Base-by-base conservation (phyloP, 2,797 vertebrate species). In the Okamejei kenojei region DNA sequence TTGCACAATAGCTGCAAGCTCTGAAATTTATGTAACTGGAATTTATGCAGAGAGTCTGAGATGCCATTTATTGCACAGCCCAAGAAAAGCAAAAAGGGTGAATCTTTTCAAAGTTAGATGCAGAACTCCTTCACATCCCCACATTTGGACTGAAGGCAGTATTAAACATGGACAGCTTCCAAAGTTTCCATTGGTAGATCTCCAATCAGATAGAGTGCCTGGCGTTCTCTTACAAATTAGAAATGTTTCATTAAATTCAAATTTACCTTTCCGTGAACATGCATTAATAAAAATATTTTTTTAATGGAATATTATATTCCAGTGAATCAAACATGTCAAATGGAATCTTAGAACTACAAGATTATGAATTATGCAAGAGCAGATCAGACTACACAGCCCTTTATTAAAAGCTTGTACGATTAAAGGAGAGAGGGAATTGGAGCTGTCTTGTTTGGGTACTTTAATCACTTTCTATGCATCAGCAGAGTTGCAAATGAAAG, bases 321-420 rank as follows among this genome's bases (percentile, higher is more conserved):
- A 92, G 13, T 92, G 90, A 92, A 76, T 92, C 71, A 92, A 92
- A 92, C 71, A 35, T 92, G 90, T 92, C 90, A 92, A 92, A 45
- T 73, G 65, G 71, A 92, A 92, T 92, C 90, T 74, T 26, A 76
- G 73, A 92, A 76, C 23, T n/a, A 76, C 90, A 92, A 29, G 38
- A 0, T 58, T 92, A 76, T 92, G 90, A 76, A 92, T 92, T 76
- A 92, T 92, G 38, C 90, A 92, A 74, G 32, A 26, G 19, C 45
- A 84, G 9, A 84, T 84, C 81, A 84, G 45, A 4, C 90, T 15
- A 71, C 38, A 19, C 26, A 76, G 90, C 35, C 76, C 90, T 92
- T 92, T 74, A 92, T 92, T 92, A 92, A 92, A 76, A 92, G 26
- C 90, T 38, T 74, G 68, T 76, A 76, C 38, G 45, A 68, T 54